Evolutionary conservation across 2,888 invertebrate genomes (phyloP).

Genomic region (Allophyes oxyacanthae): DNA sequence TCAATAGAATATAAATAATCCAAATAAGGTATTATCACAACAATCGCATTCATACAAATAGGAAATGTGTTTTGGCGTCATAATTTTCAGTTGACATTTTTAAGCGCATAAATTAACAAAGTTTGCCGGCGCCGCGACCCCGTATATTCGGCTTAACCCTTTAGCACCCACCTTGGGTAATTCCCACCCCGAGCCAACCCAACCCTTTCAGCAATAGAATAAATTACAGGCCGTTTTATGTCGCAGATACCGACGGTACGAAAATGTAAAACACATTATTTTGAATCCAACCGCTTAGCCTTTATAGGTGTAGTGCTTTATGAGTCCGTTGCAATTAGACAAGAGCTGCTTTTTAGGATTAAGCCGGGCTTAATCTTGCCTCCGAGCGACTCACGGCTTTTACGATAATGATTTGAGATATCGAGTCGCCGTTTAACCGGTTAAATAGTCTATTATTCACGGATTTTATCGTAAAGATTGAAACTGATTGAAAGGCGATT

Average conservation of each 20-base stretch:
- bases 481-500: conserved; percentile 30
- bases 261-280: conserved; percentile 89
- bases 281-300: conserved; percentile 88
- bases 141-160: conserved; percentile 89
- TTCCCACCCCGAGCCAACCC: conserved; percentile 86
- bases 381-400: conserved; percentile 71
- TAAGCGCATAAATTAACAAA: conserved; percentile 90
- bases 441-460: conserved; percentile 48
- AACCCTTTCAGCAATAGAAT: conserved; percentile 90
- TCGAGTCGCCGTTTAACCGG: conserved; percentile 58
- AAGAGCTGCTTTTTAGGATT: conserved; percentile 85
- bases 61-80: conserved; percentile 88
- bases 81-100: conserved; percentile 89
- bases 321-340: conserved; percentile 85
- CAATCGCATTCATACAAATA: conserved; percentile 78
- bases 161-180: conserved; percentile 90
- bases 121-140: conserved; percentile 85
- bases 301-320: conserved; percentile 87
- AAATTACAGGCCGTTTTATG: conserved; percentile 89
- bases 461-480: conserved; percentile 26
- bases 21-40: conserved; percentile 47
- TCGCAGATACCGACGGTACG: conserved; percentile 86
- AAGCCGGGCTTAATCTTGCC: conserved; percentile 69
- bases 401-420: conserved; percentile 78
- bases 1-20: conserved; percentile 30